phyloP scores from a whole-genome alignment of 1,140 invertebrate species.

The Leptinotarsa defecta region DNA sequence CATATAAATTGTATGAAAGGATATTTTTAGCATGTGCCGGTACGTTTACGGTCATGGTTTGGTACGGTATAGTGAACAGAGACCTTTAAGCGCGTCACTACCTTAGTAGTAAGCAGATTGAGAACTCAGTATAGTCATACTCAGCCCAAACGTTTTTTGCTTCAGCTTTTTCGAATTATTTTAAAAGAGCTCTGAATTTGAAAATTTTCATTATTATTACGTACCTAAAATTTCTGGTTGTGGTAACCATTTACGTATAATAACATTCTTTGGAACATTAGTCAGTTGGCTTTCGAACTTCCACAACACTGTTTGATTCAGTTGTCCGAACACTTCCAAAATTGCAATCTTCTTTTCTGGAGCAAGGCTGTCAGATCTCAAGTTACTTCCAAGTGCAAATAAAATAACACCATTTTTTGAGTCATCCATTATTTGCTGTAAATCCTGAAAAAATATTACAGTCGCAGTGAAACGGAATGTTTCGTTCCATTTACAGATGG shows the following conservation, averaged over 20 bases:
- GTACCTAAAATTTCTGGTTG: conserved; percentile 65
- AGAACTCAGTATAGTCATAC: too few relatives aligned
- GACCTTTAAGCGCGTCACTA: too few relatives aligned
- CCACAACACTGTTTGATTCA: conserved; percentile 61
- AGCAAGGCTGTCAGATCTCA: conserved; percentile 55
- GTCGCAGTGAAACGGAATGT: too few relatives aligned
- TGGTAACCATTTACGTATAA: conserved; percentile 60
- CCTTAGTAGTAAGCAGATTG: too few relatives aligned
- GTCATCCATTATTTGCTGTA: conserved; percentile 57
- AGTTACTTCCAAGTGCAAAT: conserved; percentile 59
- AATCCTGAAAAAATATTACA: conserved; percentile 51
- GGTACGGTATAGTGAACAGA: too few relatives aligned
- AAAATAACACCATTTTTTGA: conserved; percentile 58
- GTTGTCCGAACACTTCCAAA: conserved; percentile 55
- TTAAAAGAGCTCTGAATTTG: too few relatives aligned
- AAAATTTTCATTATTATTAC: neutral
- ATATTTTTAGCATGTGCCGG: too few relatives aligned
- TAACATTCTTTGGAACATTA: conserved; percentile 58
- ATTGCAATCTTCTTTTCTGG: conserved; percentile 51
- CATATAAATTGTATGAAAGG: too few relatives aligned
- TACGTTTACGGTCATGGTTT: too few relatives aligned
- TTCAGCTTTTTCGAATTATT: too few relatives aligned
- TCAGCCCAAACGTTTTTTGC: too few relatives aligned
- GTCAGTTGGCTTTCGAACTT: conserved; percentile 59
- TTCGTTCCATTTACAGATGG: too few relatives aligned